Conservation (phyloP, 2,113 vertebrate species). For the Illadopsis cleaveri region DNA sequence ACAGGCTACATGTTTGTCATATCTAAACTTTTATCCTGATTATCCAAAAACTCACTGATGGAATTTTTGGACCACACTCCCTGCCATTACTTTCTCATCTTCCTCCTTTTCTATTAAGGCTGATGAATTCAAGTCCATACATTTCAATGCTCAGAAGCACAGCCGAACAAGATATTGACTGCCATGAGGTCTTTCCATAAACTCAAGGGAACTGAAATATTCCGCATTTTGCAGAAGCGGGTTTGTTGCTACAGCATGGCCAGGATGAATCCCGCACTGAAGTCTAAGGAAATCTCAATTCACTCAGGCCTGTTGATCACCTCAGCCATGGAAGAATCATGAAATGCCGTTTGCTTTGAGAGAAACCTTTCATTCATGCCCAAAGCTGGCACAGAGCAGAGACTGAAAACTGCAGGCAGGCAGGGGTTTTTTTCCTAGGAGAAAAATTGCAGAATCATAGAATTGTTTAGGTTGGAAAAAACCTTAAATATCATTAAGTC, state of each 20-base stretch:
- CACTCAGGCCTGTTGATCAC: neutral
- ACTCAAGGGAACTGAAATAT: neutral
- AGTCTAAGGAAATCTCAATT: neutral
- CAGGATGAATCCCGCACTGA: neutral
- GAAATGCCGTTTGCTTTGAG: neutral
- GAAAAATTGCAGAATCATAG: neutral
- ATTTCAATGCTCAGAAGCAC: neutral
- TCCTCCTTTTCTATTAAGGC: neutral
- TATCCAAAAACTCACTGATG: neutral
- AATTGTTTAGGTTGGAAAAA: neutral
- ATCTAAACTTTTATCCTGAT: neutral
- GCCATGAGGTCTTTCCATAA: neutral
- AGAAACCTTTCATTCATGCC: neutral
- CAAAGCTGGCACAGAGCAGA: neutral
- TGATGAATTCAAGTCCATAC: neutral
- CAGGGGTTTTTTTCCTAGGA: neutral
- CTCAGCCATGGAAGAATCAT: neutral
- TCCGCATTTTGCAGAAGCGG: neutral
- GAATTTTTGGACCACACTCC: neutral
- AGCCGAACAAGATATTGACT: rapidly evolving
- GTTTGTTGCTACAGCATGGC: neutral
- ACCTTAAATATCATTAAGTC: neutral
- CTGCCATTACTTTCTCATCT: rapidly evolving
- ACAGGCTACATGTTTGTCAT: neutral
- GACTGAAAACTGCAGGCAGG: neutral